A percentile compares a stretch with the other conserved stretches of the same genome.
phyloP scores from a whole-genome alignment of 92 coral and sea anemone genomes.

The Palythoa heliodiscus region DNA sequence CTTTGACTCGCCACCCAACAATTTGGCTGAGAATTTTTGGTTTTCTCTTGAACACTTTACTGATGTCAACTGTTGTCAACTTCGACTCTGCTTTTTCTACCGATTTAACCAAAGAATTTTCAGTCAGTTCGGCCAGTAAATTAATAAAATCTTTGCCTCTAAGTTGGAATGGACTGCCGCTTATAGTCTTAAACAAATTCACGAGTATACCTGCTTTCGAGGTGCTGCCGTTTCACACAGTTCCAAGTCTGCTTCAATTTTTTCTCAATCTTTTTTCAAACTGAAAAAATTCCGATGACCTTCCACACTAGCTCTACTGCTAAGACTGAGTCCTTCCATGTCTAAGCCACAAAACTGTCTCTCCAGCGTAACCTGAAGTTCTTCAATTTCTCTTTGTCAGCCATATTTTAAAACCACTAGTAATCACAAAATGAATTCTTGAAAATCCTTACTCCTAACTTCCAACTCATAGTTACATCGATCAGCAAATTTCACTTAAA shows the following conservation, averaged over 20 bases:
- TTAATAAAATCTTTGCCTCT: background rate
- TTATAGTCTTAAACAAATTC: background rate
- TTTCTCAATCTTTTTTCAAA: slow-evolving; percentile 26
- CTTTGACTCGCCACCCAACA: slow-evolving; percentile 3
- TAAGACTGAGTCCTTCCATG: slow-evolving; percentile 8
- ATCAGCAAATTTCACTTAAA: too few relatives aligned
- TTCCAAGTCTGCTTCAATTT: slow-evolving; percentile 37
- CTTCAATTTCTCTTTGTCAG: background rate
- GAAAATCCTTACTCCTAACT: too few relatives aligned
- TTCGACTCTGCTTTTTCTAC: background rate
- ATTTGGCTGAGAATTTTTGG: slow-evolving; percentile 25
- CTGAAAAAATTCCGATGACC: slow-evolving; percentile 20
- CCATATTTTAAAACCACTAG: background rate
- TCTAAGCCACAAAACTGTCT: background rate
- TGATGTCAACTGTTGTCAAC: slow-evolving; percentile 43
- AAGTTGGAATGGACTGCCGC: background rate
- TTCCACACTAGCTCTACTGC: slow-evolving; percentile 22
- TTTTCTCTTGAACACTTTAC: slow-evolving; percentile 34
- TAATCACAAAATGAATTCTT: too few relatives aligned
- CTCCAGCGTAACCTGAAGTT: background rate
- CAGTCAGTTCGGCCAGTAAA: background rate
- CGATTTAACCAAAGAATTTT: slow-evolving; percentile 20
- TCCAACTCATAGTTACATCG: too few relatives aligned
- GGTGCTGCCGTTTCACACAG: background rate
- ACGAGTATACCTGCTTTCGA: slow-evolving; percentile 24